Evolutionary conservation across 2,113 vertebrate species (phyloP), one percentile per base, ranked within the genome.

Genomic region (Cololabis saira): DNA sequence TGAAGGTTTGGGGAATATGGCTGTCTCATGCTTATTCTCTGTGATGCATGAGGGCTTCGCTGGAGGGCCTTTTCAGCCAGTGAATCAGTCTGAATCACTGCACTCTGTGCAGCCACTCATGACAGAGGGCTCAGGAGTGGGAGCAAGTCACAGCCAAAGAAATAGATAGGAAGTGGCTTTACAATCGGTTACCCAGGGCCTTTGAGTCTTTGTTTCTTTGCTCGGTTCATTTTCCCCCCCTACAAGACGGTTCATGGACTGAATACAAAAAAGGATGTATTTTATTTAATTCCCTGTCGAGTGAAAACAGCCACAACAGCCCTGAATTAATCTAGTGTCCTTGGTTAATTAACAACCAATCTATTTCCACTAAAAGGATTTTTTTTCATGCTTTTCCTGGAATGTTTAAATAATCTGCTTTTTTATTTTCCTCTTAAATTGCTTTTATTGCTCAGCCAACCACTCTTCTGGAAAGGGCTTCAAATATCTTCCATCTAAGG

Each of bases 31-130:
- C 81, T 85, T 81, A 72, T 61, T 79, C 80, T 67, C 30, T 22
- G 67, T 19, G 51, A 85, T 50, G 72, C 61, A 62, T 72, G 68
- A 82, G 78, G 71, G 78, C 78, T 68, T 81, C 0, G 71, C 85
- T 76, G 61, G 75, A 87, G 87, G 84, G 78, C 67, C 75, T 82
- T 83, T 82, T 67, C 74, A 61, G 78, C 76, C 71, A 90, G 69
- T 84, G 82, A 90, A 88, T 89, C 86, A 85, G 66, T 41, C 56
- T 74, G 81, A 84, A 87, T 90, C 87, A 84, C 72, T 83, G 73
- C 61, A 63, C 73, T 69, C 19, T 80, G 84, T 69, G 80, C 74
- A 86, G 73, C 86, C 83, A 81, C 72, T 84, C 82, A 75, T 84
- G 80, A 52, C 78, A 83, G 66, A 71, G 54, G 59, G 69, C 63